Conservation (phyloP, 2,797 vertebrate genomes). For the Coilia nasus region DNA sequence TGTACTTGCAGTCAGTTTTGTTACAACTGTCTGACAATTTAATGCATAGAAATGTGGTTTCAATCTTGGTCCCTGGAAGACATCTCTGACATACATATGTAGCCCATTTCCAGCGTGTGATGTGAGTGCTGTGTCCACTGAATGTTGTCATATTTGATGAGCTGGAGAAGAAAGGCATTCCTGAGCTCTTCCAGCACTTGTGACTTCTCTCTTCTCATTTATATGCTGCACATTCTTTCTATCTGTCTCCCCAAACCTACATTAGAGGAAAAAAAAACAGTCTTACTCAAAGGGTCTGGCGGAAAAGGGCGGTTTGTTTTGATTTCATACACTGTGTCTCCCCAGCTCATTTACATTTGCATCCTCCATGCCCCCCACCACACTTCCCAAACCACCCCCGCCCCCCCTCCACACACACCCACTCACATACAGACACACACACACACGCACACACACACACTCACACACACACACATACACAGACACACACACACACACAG, state of each 20-base stretch:
- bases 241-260: constrained; percentile 14
- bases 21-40: background rate
- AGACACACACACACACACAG: too few relatives aligned
- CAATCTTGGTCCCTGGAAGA: constrained; percentile 7
- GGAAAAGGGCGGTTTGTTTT: constrained; percentile 56
- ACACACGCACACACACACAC: too few relatives aligned
- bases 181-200: constrained; percentile 51
- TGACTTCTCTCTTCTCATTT: constrained; percentile 58
- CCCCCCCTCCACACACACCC: background rate
- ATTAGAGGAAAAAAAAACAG: background rate
- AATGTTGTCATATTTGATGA: constrained; percentile 64
- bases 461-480: too few relatives aligned
- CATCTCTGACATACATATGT: constrained; percentile 63
- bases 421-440: too few relatives aligned
- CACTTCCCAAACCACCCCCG: background rate
- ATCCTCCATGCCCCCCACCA: constrained; percentile 42
- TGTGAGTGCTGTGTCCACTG: constrained; percentile 48
- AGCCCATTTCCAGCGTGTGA: constrained; percentile 44
- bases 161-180: constrained; percentile 64
- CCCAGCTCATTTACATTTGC: constrained; percentile 33
- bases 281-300: constrained; percentile 49
- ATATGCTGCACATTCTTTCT: constrained; percentile 50
- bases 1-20: background rate
- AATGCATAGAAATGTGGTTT: background rate
- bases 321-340: constrained; percentile 54